A percentile compares a stretch with the other conserved stretches of the same genome.
phyloP scores from a whole-genome alignment of 2,797 vertebrate species.

The Rhinatrema bivittatum region DNA sequence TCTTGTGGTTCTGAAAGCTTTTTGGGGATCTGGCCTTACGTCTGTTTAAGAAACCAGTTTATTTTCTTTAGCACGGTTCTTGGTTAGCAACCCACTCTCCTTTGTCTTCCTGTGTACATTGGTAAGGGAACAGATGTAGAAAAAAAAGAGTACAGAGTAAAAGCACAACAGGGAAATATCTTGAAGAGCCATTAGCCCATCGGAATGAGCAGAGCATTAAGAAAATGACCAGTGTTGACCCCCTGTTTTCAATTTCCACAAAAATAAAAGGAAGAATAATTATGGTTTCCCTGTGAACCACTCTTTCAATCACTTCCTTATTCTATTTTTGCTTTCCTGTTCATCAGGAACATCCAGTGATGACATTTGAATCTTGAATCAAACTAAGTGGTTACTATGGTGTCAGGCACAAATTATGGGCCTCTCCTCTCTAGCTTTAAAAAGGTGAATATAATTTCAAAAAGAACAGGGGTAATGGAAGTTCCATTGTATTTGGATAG shows the following conservation, averaged over 20 bases:
- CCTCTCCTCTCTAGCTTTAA: constrained; percentile 41
- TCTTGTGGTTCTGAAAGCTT: no score
- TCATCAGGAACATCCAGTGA: constrained; percentile 51
- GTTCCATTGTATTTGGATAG: constrained; percentile 46
- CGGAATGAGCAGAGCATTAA: constrained; percentile 32
- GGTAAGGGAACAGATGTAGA: no score
- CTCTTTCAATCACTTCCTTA: constrained; percentile 1
- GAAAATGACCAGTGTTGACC: constrained; percentile 45
- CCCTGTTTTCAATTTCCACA: constrained; percentile 53
- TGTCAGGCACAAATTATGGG: constrained; percentile 62
- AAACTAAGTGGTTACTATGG: constrained; percentile 64
- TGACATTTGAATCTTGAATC: constrained; percentile 60
- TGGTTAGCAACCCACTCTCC: no score
- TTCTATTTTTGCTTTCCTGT: constrained; percentile 33
- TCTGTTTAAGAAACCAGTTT: no score
- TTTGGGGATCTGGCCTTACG: no score
- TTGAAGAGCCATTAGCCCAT: no score
- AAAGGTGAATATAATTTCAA: constrained; percentile 49
- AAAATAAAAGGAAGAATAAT: constrained; percentile 53
- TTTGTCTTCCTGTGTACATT: no score
- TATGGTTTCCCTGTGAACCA: constrained; percentile 47
- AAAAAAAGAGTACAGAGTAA: no score
- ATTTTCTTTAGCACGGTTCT: no score
- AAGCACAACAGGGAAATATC: no score
- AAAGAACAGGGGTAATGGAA: constrained; percentile 45